Conservation (phyloP, 2,113 vertebrate genomes). For the Pica pica region DNA sequence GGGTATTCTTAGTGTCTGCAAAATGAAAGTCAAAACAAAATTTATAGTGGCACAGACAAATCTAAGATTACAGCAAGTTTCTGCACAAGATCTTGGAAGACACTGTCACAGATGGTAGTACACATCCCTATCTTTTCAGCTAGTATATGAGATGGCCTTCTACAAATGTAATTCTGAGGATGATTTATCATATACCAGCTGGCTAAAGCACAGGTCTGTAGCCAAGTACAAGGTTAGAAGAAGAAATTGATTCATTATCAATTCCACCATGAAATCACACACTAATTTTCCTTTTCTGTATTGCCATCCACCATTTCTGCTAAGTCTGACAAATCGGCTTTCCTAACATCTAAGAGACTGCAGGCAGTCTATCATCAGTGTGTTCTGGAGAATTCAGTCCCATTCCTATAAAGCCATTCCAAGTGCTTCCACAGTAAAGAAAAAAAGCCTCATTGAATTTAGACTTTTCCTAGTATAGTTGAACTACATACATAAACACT, state of each 20-base stretch:
- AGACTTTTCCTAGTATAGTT: not conserved
- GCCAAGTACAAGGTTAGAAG: not conserved
- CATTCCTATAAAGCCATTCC: not conserved
- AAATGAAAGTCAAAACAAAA: slow-evolving; percentile 11
- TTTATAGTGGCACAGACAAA: not conserved
- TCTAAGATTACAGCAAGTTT: not conserved
- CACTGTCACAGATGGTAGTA: not conserved
- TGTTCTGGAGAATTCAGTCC: not conserved
- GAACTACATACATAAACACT: not conserved
- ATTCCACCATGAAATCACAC: not conserved
- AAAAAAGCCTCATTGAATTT: not conserved
- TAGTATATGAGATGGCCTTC: not conserved
- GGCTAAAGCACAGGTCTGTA: not conserved
- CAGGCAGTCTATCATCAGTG: not conserved
- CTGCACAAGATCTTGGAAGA: not conserved
- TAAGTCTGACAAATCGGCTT: not conserved
- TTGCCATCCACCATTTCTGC: not conserved
- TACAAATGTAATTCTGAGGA: not conserved
- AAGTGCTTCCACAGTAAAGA: not conserved
- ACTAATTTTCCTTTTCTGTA: not conserved
- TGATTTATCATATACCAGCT: not conserved
- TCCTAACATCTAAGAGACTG: not conserved
- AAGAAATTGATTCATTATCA: not conserved
- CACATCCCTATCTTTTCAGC: not conserved
- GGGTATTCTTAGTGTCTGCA: slow-evolving; percentile 86